Percentiles rank a stretch among this genome's conserved stretches.
phyloP scores from a whole-genome alignment of 2,888 invertebrate species.

The Parthenolecanium corni region DNA sequence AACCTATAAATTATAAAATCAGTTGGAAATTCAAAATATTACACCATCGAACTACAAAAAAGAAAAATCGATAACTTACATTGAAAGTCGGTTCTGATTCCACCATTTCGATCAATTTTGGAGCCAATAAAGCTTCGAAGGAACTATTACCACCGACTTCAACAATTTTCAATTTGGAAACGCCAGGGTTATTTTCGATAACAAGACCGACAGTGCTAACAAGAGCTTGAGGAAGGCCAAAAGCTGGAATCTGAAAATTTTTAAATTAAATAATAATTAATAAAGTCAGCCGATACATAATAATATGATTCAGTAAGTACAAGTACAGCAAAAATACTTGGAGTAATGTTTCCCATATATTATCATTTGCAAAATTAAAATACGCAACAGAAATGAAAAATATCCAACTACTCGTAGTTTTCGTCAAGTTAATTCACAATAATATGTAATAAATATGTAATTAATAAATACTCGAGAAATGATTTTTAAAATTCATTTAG shows the following conservation, averaged over 20 bases:
- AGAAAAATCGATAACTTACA: constrained; percentile 35
- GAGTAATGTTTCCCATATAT: too few relatives aligned
- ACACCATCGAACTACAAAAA: not conserved
- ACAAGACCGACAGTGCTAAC: constrained; percentile 58
- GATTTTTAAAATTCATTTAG: too few relatives aligned
- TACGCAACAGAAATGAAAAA: too few relatives aligned
- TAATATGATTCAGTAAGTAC: too few relatives aligned
- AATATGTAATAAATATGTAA: too few relatives aligned
- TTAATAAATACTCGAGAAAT: too few relatives aligned
- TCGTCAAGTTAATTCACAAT: too few relatives aligned
- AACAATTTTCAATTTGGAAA: constrained; percentile 57
- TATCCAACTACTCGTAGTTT: too few relatives aligned
- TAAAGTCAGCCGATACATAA: too few relatives aligned
- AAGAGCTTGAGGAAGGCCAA: constrained; percentile 44
- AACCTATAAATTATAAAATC: constrained; percentile 37
- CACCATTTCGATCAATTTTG: constrained; percentile 49
- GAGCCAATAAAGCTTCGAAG: constrained; percentile 54
- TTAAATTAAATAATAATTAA: not conserved
- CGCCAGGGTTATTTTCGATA: constrained; percentile 59
- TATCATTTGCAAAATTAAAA: too few relatives aligned
- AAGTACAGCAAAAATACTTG: too few relatives aligned
- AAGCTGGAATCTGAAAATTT: constrained; percentile 7
- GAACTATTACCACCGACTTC: constrained; percentile 57
- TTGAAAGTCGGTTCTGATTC: constrained; percentile 63
- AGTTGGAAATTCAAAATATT: not conserved